A percentile compares a stretch with the other conserved stretches of the same genome.
Conservation (phyloP, 2,113 vertebrate species). For the Malurus melanocephalus region DNA sequence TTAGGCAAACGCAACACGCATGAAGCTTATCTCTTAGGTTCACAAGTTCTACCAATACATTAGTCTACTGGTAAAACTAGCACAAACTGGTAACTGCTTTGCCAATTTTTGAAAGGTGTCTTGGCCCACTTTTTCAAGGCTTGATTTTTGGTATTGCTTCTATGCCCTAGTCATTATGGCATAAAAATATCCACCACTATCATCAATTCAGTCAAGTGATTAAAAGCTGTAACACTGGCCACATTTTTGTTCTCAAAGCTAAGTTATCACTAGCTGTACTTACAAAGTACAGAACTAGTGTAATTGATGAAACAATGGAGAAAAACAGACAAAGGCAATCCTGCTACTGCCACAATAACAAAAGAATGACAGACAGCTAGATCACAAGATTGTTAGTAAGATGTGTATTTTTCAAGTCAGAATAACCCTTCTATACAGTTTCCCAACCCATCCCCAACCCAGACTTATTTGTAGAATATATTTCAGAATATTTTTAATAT, state of each 20-base stretch:
- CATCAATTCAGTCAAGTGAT: slow-evolving; percentile 28
- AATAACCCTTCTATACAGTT: slow-evolving; percentile 68
- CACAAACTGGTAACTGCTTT: slow-evolving; percentile 76
- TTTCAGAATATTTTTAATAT: slow-evolving; percentile 63
- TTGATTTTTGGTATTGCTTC: slow-evolving; percentile 71
- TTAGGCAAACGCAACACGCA: slow-evolving; percentile 91
- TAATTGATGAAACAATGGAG: slow-evolving; percentile 57
- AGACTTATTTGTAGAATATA: slow-evolving; percentile 64
- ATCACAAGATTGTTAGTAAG: slow-evolving; percentile 78
- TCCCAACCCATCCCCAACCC: slow-evolving; percentile 63
- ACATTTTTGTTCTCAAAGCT: slow-evolving; percentile 70
- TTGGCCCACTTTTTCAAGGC: slow-evolving; percentile 34
- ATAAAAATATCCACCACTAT: slow-evolving; percentile 42
- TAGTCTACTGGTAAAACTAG: slow-evolving; percentile 85
- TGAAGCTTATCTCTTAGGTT: slow-evolving; percentile 85
- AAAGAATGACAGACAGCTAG: slow-evolving; percentile 78
- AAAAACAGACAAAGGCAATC: slow-evolving; percentile 71
- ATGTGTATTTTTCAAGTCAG: slow-evolving; percentile 74
- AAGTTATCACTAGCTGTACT: slow-evolving; percentile 73
- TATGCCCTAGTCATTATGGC: slow-evolving; percentile 56
- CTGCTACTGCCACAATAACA: slow-evolving; percentile 73
- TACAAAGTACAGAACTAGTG: slow-evolving; percentile 73
- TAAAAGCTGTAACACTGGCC: slow-evolving; percentile 70
- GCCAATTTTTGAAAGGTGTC: slow-evolving; percentile 49
- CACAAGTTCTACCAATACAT: slow-evolving; percentile 83